Conservation (phyloP, 2,797 vertebrate genomes). For the Premnoplex brunnescens region DNA sequence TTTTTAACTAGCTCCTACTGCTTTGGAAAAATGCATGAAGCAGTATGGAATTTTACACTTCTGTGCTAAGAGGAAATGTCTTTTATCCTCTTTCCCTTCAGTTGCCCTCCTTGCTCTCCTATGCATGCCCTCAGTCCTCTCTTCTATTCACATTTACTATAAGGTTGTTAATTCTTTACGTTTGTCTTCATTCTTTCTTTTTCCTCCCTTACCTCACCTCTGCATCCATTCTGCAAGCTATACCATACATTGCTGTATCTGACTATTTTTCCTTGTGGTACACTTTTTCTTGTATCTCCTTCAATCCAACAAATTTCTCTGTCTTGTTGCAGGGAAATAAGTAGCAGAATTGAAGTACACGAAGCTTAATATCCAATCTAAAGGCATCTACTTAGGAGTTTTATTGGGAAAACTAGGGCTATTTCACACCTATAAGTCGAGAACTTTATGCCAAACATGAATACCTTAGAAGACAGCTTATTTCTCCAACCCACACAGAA, state of each 20-base stretch:
- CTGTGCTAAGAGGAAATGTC: background rate
- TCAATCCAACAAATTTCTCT: background rate
- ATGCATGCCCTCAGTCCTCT: background rate
- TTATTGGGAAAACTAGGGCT: background rate
- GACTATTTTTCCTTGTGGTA: background rate
- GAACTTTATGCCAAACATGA: background rate
- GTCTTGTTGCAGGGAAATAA: background rate
- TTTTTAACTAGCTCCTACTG: background rate
- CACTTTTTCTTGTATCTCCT: background rate
- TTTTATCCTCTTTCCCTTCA: background rate
- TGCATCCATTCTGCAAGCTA: background rate
- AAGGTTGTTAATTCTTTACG: background rate
- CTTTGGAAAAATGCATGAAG: background rate
- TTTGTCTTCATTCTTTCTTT: background rate
- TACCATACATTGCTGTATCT: rapidly evolving
- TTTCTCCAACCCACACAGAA: background rate
- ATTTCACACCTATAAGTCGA: background rate
- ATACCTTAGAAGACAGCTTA: background rate
- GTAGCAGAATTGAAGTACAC: background rate
- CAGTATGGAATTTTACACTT: background rate
- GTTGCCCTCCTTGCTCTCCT: background rate
- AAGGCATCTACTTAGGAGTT: background rate
- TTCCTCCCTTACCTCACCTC: background rate
- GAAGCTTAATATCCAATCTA: background rate
- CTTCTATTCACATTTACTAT: background rate